Evolutionary conservation across 2,888 invertebrate genomes (phyloP).

Genomic region (Blastobasis adustella): DNA sequence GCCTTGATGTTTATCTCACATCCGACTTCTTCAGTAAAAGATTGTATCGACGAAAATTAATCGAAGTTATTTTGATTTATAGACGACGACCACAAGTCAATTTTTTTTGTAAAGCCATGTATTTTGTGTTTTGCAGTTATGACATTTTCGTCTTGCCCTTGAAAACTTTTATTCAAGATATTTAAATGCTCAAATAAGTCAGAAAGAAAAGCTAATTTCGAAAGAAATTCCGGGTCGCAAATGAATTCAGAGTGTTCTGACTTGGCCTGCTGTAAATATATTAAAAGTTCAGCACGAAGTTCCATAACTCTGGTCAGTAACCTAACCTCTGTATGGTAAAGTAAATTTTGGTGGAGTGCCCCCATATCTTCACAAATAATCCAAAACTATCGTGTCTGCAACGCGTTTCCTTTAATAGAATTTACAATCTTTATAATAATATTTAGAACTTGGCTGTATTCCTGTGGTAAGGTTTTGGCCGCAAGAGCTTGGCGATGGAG

Average conservation of each 20-base stretch:
- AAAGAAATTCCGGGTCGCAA: slow-evolving; percentile 17
- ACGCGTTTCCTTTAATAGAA: slow-evolving; percentile 3
- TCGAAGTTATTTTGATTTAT: slow-evolving; percentile 7
- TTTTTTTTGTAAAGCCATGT: slow-evolving; percentile 1
- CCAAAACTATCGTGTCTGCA: slow-evolving; percentile 3
- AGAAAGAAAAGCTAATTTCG: slow-evolving; percentile 21
- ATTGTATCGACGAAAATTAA: too few relatives aligned
- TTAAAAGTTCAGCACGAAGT: slow-evolving; percentile 6
- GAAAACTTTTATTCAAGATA: slow-evolving; percentile 17
- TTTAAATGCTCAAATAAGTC: slow-evolving; percentile 18
- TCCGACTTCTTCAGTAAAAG: slow-evolving; percentile 14
- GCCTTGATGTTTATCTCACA: slow-evolving; percentile 14
- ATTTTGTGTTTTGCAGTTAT: slow-evolving; percentile 16
- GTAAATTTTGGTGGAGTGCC: slow-evolving; percentile 10
- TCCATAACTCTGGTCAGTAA: slow-evolving; percentile 13
- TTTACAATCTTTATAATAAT: slow-evolving; percentile 6
- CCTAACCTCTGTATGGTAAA: slow-evolving; percentile 14
- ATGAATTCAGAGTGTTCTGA: slow-evolving; percentile 10
- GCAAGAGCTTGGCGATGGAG: slow-evolving; percentile 3
- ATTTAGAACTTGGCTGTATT: slow-evolving; percentile 2
- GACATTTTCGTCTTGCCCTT: slow-evolving; percentile 18
- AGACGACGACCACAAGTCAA: slow-evolving; percentile 2
- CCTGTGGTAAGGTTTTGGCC: slow-evolving; percentile 2
- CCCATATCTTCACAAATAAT: slow-evolving; percentile 9
- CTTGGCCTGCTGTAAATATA: slow-evolving; percentile 6